Base-by-base conservation (phyloP, 1,140 invertebrate species). In the Tetraneura akinire region DNA sequence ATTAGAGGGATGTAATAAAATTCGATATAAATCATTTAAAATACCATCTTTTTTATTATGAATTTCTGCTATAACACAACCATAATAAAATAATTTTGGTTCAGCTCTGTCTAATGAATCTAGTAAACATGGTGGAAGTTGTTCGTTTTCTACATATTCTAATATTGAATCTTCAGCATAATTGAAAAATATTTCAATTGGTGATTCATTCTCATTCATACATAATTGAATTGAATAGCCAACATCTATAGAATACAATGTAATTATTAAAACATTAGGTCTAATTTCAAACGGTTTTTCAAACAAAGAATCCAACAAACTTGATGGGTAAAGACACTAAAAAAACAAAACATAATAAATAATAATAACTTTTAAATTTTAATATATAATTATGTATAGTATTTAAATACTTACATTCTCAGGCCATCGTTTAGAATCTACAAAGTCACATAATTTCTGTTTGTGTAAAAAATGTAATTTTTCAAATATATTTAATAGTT, bases 11-110 rank as follows among this genome's bases (percentile, higher is more conserved):
- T 91, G 91, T 80, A 97, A 89, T 81, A 97, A 87, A 80, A 97
- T 93, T 90, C 96, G 93, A 87, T 92, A 91, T 83, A 90, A 6
- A 11, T 51, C 13, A 82, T 90, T 90, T 86, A 91, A 91, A 81
- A 90, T 88, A 86, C 90, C 89, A 86, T 94, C 91, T 82, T 95
- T 89, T 85, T 94, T 94, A 87, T 97, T 95, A 84, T 94, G 89
- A 81, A 98, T 90, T 89, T 97, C 94, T 82, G 92, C 92, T 84
- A 97, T 93, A 64, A 97, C 92, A 87, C 95, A 96, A 42, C 95
- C 95, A 82, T 91, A 93, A 84, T 97, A 96, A 87, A 96, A 97
- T 26, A 97, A 88, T 85, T 91, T 91, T 26, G 91, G 91, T 82
- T 93, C 91, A 83, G 91, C 90, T 80, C 90, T 89, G 84, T 95